These are phyloP conservation scores for Machimus atricapillus DNA, from an alignment of 2,888 invertebrate species.

Conservation along the genomic window DNA sequence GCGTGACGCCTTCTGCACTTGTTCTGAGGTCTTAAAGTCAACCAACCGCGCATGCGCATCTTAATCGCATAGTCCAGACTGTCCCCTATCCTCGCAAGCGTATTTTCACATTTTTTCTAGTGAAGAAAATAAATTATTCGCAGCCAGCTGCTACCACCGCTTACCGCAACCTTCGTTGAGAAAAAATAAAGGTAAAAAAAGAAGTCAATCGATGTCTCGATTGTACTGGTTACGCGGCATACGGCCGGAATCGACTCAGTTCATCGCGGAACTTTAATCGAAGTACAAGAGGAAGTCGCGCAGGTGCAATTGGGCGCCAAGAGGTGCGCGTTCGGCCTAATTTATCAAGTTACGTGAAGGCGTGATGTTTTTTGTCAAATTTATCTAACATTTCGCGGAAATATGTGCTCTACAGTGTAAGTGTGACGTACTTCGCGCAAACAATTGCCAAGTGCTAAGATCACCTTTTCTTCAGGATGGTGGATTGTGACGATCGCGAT, in stretches of 20 bases:
- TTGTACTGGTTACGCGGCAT: neutral
- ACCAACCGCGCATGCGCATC: slow-evolving; percentile 25
- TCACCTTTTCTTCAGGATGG: neutral
- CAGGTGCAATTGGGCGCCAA: slow-evolving; percentile 34
- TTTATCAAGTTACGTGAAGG: neutral
- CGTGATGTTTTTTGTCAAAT: neutral
- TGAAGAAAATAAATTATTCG: slow-evolving; percentile 6
- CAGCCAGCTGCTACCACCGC: slow-evolving; percentile 19
- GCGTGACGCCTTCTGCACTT: slow-evolving; percentile 36
- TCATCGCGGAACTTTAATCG: slow-evolving; percentile 30
- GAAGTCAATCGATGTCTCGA: slow-evolving; percentile 22
- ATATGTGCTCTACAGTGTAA: neutral
- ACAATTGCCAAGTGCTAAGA: neutral
- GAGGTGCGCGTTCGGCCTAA: neutral
- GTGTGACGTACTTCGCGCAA: neutral
- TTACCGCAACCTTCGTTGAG: slow-evolving; percentile 12
- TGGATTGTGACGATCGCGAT: neutral
- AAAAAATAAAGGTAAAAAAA: neutral
- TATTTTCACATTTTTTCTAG: neutral
- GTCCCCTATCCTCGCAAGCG: neutral
- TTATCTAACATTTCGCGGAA: neutral
- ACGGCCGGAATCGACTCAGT: slow-evolving; percentile 18
- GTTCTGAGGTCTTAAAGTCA: slow-evolving; percentile 13
- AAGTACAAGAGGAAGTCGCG: neutral
- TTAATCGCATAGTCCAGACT: neutral